Base-by-base conservation (phyloP, 2,888 invertebrate genomes). In the Cinara cedri region DNA sequence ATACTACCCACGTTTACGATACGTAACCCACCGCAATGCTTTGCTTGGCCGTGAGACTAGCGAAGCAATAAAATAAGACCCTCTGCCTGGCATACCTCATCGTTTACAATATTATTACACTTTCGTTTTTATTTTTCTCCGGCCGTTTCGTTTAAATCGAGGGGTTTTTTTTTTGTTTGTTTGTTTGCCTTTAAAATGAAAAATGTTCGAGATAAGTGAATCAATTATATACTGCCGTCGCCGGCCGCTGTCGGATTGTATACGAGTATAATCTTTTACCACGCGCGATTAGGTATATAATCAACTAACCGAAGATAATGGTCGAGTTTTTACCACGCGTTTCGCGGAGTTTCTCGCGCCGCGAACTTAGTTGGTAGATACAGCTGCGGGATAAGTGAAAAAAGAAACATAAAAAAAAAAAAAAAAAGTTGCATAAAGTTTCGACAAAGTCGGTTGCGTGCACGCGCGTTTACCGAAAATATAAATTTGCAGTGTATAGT, bases 251-350 rank as follows among this genome's bases (percentile, higher is more conserved):
- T 44, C 11, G 42, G 19, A 21, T 60, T 26, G 60, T 26, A 26
- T 26, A 26, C 24, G 26, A 10, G 34, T 34, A n/a, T 60, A 46
- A 60, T 60, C 24, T 46, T 57, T 57, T 2, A 19, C 9, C n/a
- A 46, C 57, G 26, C 46, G 9, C 26, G 42, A 72, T 72, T 60
- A 72, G 24, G 34, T 34, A 6, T n/a, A 13, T 60, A 46, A 72
- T 72, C 24, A 46, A 60, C 46, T 57, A 60, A 60, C 57, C 24
- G n/a, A 60, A 46, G n/a, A 72, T 60, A 60, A 60, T 60, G 57
- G 44, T 57, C 9, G 44, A 57, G 57, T 72, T 72, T 60, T 60
- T 72, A 72, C 16, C 24, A 24, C 24, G 46, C 24, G 46, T 72
- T 46, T 26, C n/a, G n/a, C n/a, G 8, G 44, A 72, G 72, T 60